These are phyloP conservation scores for Phoxinus dragarum DNA, from an alignment of 2,797 vertebrate genomes.

Conservation along the genomic window DNA sequence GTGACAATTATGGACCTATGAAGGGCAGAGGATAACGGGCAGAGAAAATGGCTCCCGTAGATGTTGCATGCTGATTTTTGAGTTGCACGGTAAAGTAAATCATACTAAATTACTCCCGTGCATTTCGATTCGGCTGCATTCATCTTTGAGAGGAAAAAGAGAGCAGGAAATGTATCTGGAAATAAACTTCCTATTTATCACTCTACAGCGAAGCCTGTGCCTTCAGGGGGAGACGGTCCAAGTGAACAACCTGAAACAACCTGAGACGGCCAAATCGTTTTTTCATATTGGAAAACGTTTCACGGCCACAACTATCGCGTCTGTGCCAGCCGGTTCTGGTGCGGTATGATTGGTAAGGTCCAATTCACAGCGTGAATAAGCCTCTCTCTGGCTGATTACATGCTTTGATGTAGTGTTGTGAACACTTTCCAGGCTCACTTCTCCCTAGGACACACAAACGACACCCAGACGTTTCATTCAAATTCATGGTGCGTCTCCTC, in stretches of 20 bases:
- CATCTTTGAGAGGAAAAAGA: constrained; percentile 53
- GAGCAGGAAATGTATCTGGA: constrained; percentile 41
- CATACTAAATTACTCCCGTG: constrained; percentile 39
- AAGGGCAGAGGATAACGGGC: constrained; percentile 10
- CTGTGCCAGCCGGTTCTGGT: constrained; percentile 51
- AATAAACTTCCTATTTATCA: constrained; percentile 55
- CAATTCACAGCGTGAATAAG: constrained; percentile 59
- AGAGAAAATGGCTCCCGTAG: constrained; percentile 7
- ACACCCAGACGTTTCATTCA: constrained; percentile 60
- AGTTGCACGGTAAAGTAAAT: constrained; percentile 29
- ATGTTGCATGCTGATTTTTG: constrained; percentile 24
- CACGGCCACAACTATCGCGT: constrained; percentile 40
- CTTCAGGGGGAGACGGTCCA: constrained; percentile 35
- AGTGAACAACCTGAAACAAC: constrained; percentile 38
- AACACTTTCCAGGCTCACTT: constrained; percentile 51
- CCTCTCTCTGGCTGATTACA: constrained; percentile 56
- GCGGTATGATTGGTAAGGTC: constrained; percentile 57
- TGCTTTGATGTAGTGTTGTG: constrained; percentile 55
- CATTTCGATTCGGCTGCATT: constrained; percentile 52
- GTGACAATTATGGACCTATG: constrained; percentile 46
- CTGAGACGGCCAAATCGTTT: constrained; percentile 45
- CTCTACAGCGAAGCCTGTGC: constrained; percentile 19
- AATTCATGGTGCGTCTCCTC: constrained; percentile 51
- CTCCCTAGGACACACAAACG: constrained; percentile 49
- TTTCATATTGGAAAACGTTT: constrained; percentile 52